Evolutionary conservation across 1,140 invertebrate genomes (phyloP).

Genomic region (Bombus huntii): DNA sequence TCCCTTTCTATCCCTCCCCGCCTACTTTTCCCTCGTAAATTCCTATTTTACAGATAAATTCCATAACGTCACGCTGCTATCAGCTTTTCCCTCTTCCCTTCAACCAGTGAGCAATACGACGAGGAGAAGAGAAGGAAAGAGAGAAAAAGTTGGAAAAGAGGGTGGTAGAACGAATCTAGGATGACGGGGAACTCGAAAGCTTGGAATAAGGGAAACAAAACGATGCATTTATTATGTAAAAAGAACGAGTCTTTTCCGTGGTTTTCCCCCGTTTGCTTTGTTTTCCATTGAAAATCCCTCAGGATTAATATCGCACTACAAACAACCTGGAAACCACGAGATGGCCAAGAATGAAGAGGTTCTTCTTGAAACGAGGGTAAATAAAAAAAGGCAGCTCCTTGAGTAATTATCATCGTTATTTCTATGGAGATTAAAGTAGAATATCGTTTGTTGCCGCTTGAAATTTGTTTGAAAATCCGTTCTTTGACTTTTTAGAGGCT

Average conservation of each 20-base stretch:
- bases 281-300: conserved; percentile 72
- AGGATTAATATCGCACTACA: conserved; percentile 76
- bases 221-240: conserved; percentile 74
- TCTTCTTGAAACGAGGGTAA: background rate
- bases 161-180: background rate
- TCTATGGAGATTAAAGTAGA: background rate
- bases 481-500: background rate
- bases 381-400: background rate
- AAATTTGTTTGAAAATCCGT: background rate
- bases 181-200: background rate
- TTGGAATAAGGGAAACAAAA: conserved; percentile 52
- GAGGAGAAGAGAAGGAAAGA: conserved; percentile 8
- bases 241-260: conserved; percentile 68
- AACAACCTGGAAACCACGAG: conserved; percentile 37
- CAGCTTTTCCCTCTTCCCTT: conserved; percentile 15
- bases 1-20: background rate
- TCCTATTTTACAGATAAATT: conserved; percentile 67
- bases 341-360: background rate
- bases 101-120: background rate
- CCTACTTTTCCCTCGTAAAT: conserved; percentile 44
- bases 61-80: conserved; percentile 60
- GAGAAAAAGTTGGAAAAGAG: background rate
- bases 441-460: background rate
- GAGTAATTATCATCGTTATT: background rate
- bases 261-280: conserved; percentile 59